phyloP scores from a whole-genome alignment of 2,888 invertebrate species.

The Brachypalpus laphriformis region DNA sequence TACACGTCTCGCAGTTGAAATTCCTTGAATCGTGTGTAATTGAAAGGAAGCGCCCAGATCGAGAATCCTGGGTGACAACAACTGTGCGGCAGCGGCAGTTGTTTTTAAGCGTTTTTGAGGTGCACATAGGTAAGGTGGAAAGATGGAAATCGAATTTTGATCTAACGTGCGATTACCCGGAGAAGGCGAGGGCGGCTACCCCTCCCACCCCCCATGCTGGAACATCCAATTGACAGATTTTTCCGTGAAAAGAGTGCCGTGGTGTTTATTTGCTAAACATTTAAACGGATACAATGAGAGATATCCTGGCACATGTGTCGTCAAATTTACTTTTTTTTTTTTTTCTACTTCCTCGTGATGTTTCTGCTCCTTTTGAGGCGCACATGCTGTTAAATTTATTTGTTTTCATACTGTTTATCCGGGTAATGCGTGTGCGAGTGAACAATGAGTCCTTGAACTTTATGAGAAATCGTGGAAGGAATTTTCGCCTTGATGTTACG shows the following conservation, averaged over 20 bases:
- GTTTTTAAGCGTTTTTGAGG: slow-evolving; percentile 48
- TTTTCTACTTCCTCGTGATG: not conserved
- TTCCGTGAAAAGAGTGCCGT: not conserved
- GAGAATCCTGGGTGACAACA: slow-evolving; percentile 26
- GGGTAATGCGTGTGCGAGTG: not conserved
- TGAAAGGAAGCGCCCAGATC: slow-evolving; percentile 7
- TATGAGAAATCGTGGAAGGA: slow-evolving; percentile 33
- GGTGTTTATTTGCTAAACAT: slow-evolving; percentile 58
- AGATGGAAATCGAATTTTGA: slow-evolving; percentile 63
- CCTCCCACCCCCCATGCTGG: not conserved
- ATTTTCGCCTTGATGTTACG: not conserved
- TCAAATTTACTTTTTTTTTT: no score
- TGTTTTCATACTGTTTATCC: slow-evolving; percentile 4
- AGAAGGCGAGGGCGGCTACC: no score
- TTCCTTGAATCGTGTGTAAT: slow-evolving; percentile 23
- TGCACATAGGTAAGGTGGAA: not conserved
- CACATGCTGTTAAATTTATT: slow-evolving; percentile 31
- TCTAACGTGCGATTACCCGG: slow-evolving; percentile 39
- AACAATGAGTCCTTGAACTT: slow-evolving; percentile 28
- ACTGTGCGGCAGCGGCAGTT: slow-evolving; percentile 44
- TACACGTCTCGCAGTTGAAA: slow-evolving; percentile 33
- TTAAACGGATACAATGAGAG: slow-evolving; percentile 10
- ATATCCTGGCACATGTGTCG: slow-evolving; percentile 49
- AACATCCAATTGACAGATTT: slow-evolving; percentile 27
- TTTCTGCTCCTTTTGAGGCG: not conserved